Evolutionary conservation across 2,797 vertebrate species (phyloP).

Genomic region (Phyllotis vaccarum): DNA sequence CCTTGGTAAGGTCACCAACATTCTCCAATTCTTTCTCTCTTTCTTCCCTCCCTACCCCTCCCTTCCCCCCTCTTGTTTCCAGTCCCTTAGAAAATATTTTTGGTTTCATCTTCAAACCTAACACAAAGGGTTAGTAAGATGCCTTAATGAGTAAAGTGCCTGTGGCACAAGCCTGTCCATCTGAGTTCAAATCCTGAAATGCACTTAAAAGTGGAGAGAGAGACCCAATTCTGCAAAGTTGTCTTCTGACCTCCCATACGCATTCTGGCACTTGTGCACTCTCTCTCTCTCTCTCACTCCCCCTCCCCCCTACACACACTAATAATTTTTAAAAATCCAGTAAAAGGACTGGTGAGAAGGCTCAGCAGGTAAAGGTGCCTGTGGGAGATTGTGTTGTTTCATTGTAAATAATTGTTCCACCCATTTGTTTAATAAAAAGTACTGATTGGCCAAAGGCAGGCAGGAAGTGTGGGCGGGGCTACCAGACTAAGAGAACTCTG

Average conservation of each 20-base stretch:
- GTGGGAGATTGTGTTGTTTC: too few species aligned
- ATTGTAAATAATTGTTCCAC: too few species aligned
- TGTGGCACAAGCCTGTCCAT: background rate
- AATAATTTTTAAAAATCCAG: background rate
- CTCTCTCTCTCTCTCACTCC: too few species aligned
- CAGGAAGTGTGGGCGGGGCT: too few species aligned
- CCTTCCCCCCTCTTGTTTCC: too few species aligned
- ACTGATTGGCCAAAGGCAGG: too few species aligned
- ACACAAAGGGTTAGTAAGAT: background rate
- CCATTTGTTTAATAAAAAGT: too few species aligned
- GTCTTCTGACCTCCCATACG: background rate
- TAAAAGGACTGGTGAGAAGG: background rate
- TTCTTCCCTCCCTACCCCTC: background rate
- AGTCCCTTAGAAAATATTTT: conserved; percentile 7
- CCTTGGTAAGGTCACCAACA: fast-evolving
- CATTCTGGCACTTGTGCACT: background rate
- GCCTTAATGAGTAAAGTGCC: too few species aligned
- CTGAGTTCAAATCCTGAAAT: background rate
- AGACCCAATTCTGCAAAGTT: background rate
- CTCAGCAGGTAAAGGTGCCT: background rate
- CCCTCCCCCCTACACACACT: background rate
- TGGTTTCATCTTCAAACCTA: conserved; percentile 13
- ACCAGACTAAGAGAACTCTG: too few species aligned
- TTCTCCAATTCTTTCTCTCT: background rate
- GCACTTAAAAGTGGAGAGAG: background rate